Conservation (phyloP, 2,888 invertebrate genomes). For the Bellardia pandia region DNA sequence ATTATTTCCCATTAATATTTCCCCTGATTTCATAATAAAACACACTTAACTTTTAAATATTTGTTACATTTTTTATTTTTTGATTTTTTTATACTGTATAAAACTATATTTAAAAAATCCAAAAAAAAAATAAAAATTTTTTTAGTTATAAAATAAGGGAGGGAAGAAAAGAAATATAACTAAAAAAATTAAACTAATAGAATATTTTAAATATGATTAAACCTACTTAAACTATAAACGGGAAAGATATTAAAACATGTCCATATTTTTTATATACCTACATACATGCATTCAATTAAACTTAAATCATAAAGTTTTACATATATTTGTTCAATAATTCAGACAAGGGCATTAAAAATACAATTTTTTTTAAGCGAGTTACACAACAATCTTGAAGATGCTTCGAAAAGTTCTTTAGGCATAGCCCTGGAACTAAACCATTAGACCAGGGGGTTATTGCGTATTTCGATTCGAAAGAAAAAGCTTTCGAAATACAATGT, state of each 20-base stretch:
- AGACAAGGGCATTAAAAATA: too few species aligned
- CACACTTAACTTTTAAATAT: background rate
- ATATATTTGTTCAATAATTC: background rate
- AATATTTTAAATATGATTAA: constrained; percentile 25
- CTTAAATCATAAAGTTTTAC: constrained; percentile 20
- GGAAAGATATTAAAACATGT: background rate
- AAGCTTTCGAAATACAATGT: too few species aligned
- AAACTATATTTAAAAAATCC: constrained; percentile 26
- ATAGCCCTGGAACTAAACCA: too few species aligned
- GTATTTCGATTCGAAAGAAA: too few species aligned
- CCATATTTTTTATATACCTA: constrained; percentile 8
- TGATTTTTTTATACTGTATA: constrained; percentile 5
- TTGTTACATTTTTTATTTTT: background rate
- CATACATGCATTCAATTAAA: background rate
- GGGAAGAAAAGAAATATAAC: background rate
- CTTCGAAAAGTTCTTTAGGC: too few species aligned
- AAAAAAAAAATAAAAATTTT: constrained; percentile 43
- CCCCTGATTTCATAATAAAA: background rate
- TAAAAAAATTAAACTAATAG: constrained; percentile 29
- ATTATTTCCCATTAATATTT: too few species aligned
- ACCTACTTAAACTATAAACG: constrained; percentile 26
- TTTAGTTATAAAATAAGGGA: constrained; percentile 34
- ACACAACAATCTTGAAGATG: too few species aligned
- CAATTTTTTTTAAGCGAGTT: too few species aligned
- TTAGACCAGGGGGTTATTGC: too few species aligned